Evolutionary conservation across 1,140 invertebrate genomes (phyloP), one percentile per base, ranked within the genome.

Genomic region (Drosophila funebris): DNA sequence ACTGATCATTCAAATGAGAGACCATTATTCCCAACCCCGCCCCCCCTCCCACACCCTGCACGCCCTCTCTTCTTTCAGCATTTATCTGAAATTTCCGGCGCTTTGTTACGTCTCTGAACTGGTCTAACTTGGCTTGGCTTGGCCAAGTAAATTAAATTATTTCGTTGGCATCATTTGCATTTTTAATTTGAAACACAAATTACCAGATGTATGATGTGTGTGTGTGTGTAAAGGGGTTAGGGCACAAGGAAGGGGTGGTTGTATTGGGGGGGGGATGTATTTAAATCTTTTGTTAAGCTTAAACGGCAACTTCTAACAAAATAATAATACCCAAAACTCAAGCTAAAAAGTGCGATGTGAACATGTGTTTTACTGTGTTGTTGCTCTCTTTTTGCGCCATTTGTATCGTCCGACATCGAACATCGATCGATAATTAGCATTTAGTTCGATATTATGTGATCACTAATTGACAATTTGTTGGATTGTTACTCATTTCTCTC

Each of bases 161-260:
- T 83, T 81, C 39, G 63, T 56, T 66, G 46, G 44, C 68, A 53
- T 76, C 76, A 88, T 88, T 88, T 89, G 79, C 83, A 88, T 88
- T 89, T 83, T 88, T 88, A 89, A 88, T 88, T 88, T 76, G 84
- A 72, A 80, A 72, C 63, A 85, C 81, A 85, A 85, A 85, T 85
- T 80, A 78, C 63, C 70, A 24, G 13, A 14, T 18, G 14, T 14
- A 31, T 13, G 29, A 29, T 37, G 9, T 13, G 9, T 36, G 7
- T n/a, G n/a, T n/a, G n/a, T n/a, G n/a, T n/a, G n/a, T n/a, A n/a
- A n/a, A n/a, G n/a, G n/a, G n/a, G n/a, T n/a, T n/a, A n/a, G n/a
- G n/a, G n/a, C n/a, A n/a, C n/a, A n/a, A n/a, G 4, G 27, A 5
- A 18, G 31, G 13, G 33, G 31, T 9, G n/a, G 29, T 9, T 13